These are phyloP conservation scores for Cremastobaeus sp. DNA, from an alignment of 2,888 invertebrate genomes.

Conservation along the genomic window DNA sequence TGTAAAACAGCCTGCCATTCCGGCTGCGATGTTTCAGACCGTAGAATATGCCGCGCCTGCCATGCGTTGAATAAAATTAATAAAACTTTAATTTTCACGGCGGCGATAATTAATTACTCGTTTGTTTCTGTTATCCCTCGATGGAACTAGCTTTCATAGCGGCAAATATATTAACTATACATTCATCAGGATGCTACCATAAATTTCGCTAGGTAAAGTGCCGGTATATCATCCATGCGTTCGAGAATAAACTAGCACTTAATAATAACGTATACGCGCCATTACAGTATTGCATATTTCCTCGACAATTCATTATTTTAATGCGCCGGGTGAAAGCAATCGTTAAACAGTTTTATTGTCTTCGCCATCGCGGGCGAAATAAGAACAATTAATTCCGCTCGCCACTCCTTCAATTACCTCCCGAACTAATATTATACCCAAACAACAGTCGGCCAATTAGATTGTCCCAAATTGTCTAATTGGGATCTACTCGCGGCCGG, in stretches of 20 bases:
- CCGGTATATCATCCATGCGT: conserved; percentile 62
- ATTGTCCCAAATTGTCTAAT: conserved; percentile 44
- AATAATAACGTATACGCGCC: conserved; percentile 61
- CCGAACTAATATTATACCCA: conserved; percentile 5
- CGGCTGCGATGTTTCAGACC: too few relatives aligned
- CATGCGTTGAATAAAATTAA: conserved; percentile 43
- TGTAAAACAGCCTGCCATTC: too few relatives aligned
- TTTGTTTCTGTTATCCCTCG: conserved; percentile 59
- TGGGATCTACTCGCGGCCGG: conserved; percentile 45
- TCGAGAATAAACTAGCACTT: conserved; percentile 61
- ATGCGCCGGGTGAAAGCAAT: conserved; percentile 52
- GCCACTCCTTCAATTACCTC: conserved; percentile 8
- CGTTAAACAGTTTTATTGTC: conserved; percentile 41
- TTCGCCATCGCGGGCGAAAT: conserved; percentile 3
- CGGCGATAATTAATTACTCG: conserved; percentile 58
- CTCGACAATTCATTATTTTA: conserved; percentile 54
- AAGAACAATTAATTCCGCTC: conserved; percentile 1
- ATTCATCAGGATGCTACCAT: conserved; percentile 61
- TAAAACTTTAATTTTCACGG: conserved; percentile 52
- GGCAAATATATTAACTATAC: conserved; percentile 60
- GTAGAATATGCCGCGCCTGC: not conserved
- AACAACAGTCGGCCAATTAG: conserved; percentile 26
- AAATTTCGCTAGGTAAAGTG: conserved; percentile 61
- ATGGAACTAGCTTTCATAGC: conserved; percentile 53
- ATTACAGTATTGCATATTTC: conserved; percentile 61